phyloP scores from a whole-genome alignment of 1,140 invertebrate genomes.

The Pseudomyrmex flavicornis region DNA sequence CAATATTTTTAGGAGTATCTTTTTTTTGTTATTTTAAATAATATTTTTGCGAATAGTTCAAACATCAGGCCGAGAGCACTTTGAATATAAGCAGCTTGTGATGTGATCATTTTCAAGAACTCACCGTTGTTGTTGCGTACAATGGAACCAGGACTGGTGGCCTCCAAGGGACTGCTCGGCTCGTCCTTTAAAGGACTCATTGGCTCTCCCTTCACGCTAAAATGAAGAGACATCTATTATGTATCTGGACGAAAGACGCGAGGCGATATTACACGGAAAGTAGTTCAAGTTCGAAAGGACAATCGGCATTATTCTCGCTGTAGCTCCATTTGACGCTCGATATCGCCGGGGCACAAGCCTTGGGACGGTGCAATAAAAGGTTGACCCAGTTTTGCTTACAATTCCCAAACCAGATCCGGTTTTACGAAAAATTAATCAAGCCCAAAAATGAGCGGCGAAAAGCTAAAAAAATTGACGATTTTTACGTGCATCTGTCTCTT shows the following conservation, averaged over 20 bases:
- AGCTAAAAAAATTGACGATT: slow-evolving; percentile 47
- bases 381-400: slow-evolving; percentile 74
- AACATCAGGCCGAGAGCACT: neutral
- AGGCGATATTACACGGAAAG: slow-evolving; percentile 49
- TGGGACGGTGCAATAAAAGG: slow-evolving; percentile 72
- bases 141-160: slow-evolving; percentile 85
- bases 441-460: slow-evolving; percentile 62
- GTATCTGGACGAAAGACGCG: slow-evolving; percentile 68
- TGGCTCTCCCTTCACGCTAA: slow-evolving; percentile 86
- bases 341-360: slow-evolving; percentile 58
- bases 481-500: neutral
- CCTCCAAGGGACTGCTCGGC: slow-evolving; percentile 86
- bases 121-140: slow-evolving; percentile 85
- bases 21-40: neutral
- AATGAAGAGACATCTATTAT: slow-evolving; percentile 83
- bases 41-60: neutral
- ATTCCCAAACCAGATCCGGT: slow-evolving; percentile 68
- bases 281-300: slow-evolving; percentile 67
- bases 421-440: slow-evolving; percentile 73
- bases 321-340: slow-evolving; percentile 12
- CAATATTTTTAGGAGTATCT: neutral
- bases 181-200: slow-evolving; percentile 79
- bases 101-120: slow-evolving; percentile 65
- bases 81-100: neutral
- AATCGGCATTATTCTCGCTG: slow-evolving; percentile 1